Evolutionary conservation across 2,797 vertebrate genomes (phyloP), one percentile per base, ranked within the genome.

Genomic region (Rhinatrema bivittatum): DNA sequence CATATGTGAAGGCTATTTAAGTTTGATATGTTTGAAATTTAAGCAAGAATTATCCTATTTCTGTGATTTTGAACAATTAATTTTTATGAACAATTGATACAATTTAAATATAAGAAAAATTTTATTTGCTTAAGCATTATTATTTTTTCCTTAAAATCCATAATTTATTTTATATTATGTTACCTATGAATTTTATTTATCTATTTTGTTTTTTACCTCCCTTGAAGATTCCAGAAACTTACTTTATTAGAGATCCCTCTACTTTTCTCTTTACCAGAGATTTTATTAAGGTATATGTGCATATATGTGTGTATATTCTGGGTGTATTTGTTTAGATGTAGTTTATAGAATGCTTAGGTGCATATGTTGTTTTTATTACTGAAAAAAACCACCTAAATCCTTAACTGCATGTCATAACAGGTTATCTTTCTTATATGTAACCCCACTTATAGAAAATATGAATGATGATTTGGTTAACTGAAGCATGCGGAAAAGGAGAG

Each of bases 401-500:
- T 75, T 73, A 71, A 70, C 76, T 78, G 82, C 79, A 81, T 82
- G 89, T 88, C 79, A 83, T 79, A 84, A 78, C 84, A 83, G 86
- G 87, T 93, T 92, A 91, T 84, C 78, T 68, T 87, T 85, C 83
- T 72, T 79, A 83, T 70, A 45, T 70, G 29, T 66, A 84, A 83
- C 17, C 65, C 67, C 64, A 45, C 56, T 57, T 62, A 65, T 74
- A 84, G 74, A 81, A 80, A 85, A 76, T 85, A 75, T 81, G 78
- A 87, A 81, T 67, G 81, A 86, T 85, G 88, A 88, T 84, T 76
- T 89, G 79, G 85, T 78, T 90, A 91, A 91, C 76, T 84, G 84
- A 90, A 89, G 90, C 91, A 90, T 93, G 90, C 61, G 87, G 85
- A 85, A 89, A 90, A 87, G 82, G 87, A 87, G 84, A 87, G 85